Base-by-base conservation (phyloP, 1,140 invertebrate species). In the Drosophila ercepeae region DNA sequence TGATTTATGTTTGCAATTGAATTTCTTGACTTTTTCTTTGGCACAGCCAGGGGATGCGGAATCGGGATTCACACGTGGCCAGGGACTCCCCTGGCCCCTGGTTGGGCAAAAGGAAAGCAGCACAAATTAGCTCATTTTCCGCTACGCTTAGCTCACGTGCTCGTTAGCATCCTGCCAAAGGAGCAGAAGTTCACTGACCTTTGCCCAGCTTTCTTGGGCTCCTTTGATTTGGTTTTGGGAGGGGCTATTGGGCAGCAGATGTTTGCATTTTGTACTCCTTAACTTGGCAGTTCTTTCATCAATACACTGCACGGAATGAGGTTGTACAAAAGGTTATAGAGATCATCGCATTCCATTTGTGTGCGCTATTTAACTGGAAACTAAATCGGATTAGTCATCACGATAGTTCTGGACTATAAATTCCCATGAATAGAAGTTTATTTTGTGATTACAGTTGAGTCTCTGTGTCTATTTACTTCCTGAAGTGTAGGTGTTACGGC, bases 61-160 rank as follows among this genome's bases (percentile, higher is more conserved):
- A 42, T 42, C 1, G 2, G 16, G 42, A 55, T 4, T 34, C 59
- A 70, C 78, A 83, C 79, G 81, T 79, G 79, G 53, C 73, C 29
- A 41, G 19, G 11, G 51, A 32, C n/a, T n/a, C n/a, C n/a, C n/a
- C n/a, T n/a, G n/a, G n/a, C n/a, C n/a, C n/a, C n/a, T n/a, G 48
- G 68, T 41, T 49, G 52, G 34, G 59, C 49, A 71, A 65, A 57
- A 54, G 53, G 49, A 71, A 77, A 50, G 41, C 65, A 29, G 41
- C 46, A 59, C 63, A 86, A 86, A 86, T 88, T 86, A 86, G 81
- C 81, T 86, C 63, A 81, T 86, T 86, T 86, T 76, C 82, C 73
- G 82, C 61, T 77, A 81, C 81, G 79, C 76, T 88, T 88, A 77
- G 32, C 82, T 88, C 81, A 86, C 81, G 81, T 86, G 82, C 77